phyloP scores from a whole-genome alignment of 1,140 invertebrate species.

The Cydia pomonella region DNA sequence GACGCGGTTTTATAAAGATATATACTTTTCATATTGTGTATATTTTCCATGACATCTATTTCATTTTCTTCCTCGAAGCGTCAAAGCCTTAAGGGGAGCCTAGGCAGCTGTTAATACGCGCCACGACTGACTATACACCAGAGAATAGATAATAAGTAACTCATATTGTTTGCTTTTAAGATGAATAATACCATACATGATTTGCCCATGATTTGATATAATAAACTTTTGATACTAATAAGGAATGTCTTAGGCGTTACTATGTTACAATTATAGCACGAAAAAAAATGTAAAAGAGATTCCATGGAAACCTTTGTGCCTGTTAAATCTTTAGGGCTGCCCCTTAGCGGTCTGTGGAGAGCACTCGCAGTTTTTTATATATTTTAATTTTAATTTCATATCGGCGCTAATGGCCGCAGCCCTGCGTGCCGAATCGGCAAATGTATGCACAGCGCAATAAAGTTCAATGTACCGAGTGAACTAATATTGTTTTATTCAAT shows the following conservation, averaged over 20 bases:
- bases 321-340: conserved; percentile 72
- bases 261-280: neutral
- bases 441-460: conserved; percentile 78
- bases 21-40: neutral
- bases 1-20: neutral
- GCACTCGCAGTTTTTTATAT: conserved; percentile 76
- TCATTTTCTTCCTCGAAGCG: no score
- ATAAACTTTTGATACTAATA: no score
- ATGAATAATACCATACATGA: no score
- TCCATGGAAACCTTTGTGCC: conserved; percentile 47
- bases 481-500: conserved; percentile 80
- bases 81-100: no score
- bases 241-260: conserved; percentile 9
- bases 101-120: no score
- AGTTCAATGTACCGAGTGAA: conserved; percentile 79
- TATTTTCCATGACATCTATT: no score
- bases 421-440: conserved; percentile 76
- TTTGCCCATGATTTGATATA: no score
- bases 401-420: conserved; percentile 77
- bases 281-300: neutral
- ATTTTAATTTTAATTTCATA: conserved; percentile 81
- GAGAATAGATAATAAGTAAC: no score
- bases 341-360: conserved; percentile 76
- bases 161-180: no score
- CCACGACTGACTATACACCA: no score